A percentile compares a stretch with the other conserved stretches of the same genome.
Evolutionary conservation across 1,140 invertebrate species (phyloP).

Genomic region (Ladona fulva): DNA sequence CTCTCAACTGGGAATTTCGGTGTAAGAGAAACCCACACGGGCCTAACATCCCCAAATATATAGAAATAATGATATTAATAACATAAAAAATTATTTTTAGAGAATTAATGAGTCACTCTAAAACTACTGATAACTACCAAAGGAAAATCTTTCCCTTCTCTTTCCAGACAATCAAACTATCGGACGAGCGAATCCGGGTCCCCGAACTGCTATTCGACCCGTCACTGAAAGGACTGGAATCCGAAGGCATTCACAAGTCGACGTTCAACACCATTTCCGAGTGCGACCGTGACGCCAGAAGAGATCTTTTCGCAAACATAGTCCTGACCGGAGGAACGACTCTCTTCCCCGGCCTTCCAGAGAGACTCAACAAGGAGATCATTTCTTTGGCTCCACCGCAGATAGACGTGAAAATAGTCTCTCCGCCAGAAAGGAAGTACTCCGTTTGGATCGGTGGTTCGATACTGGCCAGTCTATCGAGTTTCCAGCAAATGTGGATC

Average conservation of each 20-base stretch:
- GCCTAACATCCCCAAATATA: no score
- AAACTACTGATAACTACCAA: no score
- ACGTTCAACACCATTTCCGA: conserved; percentile 89
- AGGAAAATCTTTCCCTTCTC: conserved; percentile 28
- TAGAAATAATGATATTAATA: no score
- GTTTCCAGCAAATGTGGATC: conserved; percentile 99
- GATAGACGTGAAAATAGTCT: conserved; percentile 97
- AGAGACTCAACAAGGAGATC: conserved; percentile 87
- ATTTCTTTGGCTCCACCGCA: conserved; percentile 91
- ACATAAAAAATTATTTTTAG: no score
- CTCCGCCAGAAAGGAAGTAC: conserved; percentile 95
- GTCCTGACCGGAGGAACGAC: conserved; percentile 97
- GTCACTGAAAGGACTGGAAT: conserved; percentile 96
- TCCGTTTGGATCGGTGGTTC: conserved; percentile 99
- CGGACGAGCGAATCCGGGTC: conserved; percentile 88
- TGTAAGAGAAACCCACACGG: no score
- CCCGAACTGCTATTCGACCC: conserved; percentile 97
- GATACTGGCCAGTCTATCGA: conserved; percentile 96
- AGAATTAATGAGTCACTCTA: no score
- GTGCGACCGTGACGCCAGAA: conserved; percentile 95
- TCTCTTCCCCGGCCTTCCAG: conserved; percentile 92
- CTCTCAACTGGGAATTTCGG: no score
- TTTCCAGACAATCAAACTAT: conserved; percentile 50
- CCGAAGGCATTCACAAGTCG: conserved; percentile 95
- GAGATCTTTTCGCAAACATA: conserved; percentile 95